Conservation (phyloP, 2,113 vertebrate species). For the Pluvialis apricaria region DNA sequence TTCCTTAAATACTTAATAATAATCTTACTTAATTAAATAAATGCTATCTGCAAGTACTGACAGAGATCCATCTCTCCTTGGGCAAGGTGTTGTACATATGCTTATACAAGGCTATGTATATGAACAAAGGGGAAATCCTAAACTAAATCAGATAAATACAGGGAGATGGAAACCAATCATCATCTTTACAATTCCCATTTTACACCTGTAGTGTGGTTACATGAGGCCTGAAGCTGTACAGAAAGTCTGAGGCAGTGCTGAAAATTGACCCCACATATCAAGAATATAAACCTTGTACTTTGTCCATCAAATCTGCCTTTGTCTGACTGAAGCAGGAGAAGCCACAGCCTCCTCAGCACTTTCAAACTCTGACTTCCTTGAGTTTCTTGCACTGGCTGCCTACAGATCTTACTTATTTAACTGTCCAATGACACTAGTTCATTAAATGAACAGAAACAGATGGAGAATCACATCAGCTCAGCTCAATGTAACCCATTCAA, state of each 20-base stretch:
- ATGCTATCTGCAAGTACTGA: not conserved
- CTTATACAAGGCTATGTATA: not conserved
- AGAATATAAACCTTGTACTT: not conserved
- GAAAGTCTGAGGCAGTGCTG: not conserved
- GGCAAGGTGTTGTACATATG: not conserved
- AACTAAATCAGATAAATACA: not conserved
- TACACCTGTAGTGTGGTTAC: not conserved
- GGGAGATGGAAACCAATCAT: not conserved
- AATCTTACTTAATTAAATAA: not conserved
- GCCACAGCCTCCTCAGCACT: not conserved
- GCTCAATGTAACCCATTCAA: conserved; percentile 43
- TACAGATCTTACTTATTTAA: not conserved
- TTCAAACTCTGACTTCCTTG: not conserved
- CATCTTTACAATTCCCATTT: not conserved
- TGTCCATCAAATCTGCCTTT: not conserved
- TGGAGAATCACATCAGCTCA: conserved; percentile 37
- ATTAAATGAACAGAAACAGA: conserved; percentile 60
- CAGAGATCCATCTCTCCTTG: not conserved
- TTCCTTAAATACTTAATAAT: not conserved
- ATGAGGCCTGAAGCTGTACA: rapidly evolving
- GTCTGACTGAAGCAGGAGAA: not conserved
- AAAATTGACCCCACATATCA: not conserved
- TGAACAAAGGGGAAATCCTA: not conserved
- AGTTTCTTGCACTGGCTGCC: not conserved
- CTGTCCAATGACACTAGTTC: conserved; percentile 44